Base-by-base conservation (phyloP, 2,888 invertebrate species). In the Cosmia trapezina region DNA sequence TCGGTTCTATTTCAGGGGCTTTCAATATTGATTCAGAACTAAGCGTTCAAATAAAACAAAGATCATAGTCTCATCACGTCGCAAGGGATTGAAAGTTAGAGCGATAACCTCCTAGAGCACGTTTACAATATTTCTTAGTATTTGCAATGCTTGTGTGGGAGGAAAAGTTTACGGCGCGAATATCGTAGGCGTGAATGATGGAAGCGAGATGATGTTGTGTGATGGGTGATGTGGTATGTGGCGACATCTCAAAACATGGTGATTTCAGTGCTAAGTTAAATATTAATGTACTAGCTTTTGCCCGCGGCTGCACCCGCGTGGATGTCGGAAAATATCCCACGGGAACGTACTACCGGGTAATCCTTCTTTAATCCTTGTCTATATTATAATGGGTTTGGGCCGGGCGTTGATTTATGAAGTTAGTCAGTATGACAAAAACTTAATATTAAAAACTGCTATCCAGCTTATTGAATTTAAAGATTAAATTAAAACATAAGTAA, bases 61-160 rank as follows among this genome's bases (percentile, higher is more conserved):
- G 74, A 80, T 80, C 67, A 80, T 68, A 80, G 82, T 80, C 80
- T 61, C 67, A 78, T 78, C 80, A 80, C 80, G 80, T 81, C 47
- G 67, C 49, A 60, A 54, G 78, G 82, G 82, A 81, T 74, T 70
- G 70, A 74, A 80, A 80, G 67, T 80, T 80, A 22, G n/a, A 68
- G 49, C 67, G 81, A 81, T 81, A 81, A 78, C 78, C 64, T 74
- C 54, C n/a, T 54, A 37, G 67, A 57, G 82, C 63, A 70, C 78
- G 70, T 74, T 61, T 65, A 74, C 64, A 70, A 22, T 73, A 56
- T 67, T 54, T 66, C 19, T 62, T 28, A 54, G 62, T 59, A 74
- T 78, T 73, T 60, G 54, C 45, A 51, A 33, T 9, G 41, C 49
- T 72, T 56, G 47, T 66, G 43, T 47, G 12, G n/a, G 33, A 47